A percentile compares a stretch with the other conserved stretches of the same genome.
Conservation (phyloP, 2,113 vertebrate genomes). For the Phrynocephalus versicolor region DNA sequence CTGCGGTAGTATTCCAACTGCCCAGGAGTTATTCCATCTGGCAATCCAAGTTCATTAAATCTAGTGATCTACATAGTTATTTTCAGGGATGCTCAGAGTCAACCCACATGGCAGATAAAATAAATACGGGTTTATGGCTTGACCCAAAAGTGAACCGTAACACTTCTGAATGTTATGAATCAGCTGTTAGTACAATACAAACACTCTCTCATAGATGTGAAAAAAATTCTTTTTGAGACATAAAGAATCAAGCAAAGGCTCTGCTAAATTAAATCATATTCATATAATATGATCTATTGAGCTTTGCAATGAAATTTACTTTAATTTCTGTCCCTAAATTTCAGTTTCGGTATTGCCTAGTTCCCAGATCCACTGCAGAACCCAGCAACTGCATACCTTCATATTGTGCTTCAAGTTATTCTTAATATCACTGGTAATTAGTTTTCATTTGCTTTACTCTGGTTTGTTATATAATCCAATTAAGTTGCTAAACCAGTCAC, state of each 20-base stretch:
- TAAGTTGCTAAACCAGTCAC: constrained; percentile 74
- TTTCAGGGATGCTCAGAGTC: neutral
- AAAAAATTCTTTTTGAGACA: neutral
- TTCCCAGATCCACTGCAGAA: neutral
- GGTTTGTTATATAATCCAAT: constrained; percentile 70
- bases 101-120: neutral
- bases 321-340: neutral
- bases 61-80: neutral
- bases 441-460: constrained; percentile 48
- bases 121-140: neutral
- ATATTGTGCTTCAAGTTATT: constrained; percentile 57
- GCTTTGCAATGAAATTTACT: neutral
- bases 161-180: neutral
- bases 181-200: neutral
- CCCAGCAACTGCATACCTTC: constrained; percentile 43
- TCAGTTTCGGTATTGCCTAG: neutral
- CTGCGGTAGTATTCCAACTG: neutral
- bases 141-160: neutral
- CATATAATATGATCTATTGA: neutral
- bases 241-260: neutral
- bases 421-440: constrained; percentile 72
- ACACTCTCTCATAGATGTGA: neutral
- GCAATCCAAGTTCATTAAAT: neutral
- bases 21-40: neutral
- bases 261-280: neutral